These are phyloP conservation scores for Channa maculata DNA, from an alignment of 2,113 vertebrate species.

Conservation along the genomic window DNA sequence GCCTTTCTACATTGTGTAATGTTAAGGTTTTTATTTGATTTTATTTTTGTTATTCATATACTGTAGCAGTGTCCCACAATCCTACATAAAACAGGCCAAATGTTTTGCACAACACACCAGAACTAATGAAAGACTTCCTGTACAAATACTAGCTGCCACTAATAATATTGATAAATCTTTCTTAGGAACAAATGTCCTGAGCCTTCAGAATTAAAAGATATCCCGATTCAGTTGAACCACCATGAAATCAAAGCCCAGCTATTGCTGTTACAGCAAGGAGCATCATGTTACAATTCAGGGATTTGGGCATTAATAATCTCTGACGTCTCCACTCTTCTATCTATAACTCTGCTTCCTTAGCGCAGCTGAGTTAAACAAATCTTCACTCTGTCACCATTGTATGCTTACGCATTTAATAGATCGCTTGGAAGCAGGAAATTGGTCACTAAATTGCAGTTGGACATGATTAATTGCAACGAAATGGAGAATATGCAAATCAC, in stretches of 20 bases:
- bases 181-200: too few species aligned
- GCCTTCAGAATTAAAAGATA: neutral
- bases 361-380: conserved; percentile 56
- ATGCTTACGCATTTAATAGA: conserved; percentile 35
- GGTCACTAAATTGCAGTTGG: conserved; percentile 51
- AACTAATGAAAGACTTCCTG: neutral
- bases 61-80: neutral
- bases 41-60: too few species aligned
- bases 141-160: neutral
- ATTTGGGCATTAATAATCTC: conserved; percentile 53
- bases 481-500: conserved; percentile 59
- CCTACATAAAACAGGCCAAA: neutral
- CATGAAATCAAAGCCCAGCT: conserved; percentile 27
- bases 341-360: conserved; percentile 36
- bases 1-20: too few species aligned
- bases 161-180: neutral
- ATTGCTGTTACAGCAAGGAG: conserved; percentile 1
- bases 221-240: neutral
- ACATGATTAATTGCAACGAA: conserved; percentile 54
- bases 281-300: conserved; percentile 19
- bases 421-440: conserved; percentile 51
- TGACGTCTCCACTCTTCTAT: conserved; percentile 47
- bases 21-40: too few species aligned
- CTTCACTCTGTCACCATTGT: conserved; percentile 47
- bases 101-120: neutral